Evolutionary conservation across 2,888 invertebrate genomes (phyloP), one percentile per base, ranked within the genome.

Genomic region (Eupithecia tripunctaria): DNA sequence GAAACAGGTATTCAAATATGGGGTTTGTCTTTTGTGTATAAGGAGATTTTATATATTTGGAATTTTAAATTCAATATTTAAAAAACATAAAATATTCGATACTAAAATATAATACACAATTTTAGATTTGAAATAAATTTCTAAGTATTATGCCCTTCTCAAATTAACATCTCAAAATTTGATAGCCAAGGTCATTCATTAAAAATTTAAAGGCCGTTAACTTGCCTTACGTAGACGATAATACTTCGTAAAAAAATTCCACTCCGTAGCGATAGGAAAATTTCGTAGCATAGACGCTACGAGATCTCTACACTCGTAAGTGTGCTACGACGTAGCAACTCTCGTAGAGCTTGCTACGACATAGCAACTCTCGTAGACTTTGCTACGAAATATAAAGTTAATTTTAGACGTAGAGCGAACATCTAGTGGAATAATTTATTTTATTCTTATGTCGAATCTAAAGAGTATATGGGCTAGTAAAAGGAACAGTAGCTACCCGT

Each of bases 101-200:
- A 56, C 14, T 25, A 14, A 25, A 56, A 25, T 56, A 56, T 25
- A 14, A 25, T 25, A 56, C 25, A 56, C 5, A 27, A 59, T 59
- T 60, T 60, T 18, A 10, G 29, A 2, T 18, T 60, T 18, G 8
- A 29, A 18, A 29, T 29, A 60, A 8, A 60, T 29, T 60, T 60
- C 60, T 1, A 7, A 27, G 38, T 38, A 41, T 59, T 73, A 8
- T 14, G 41, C 36, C 18, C 25, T 67, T 70, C 41, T 71, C 56
- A 68, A 66, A 71, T 73, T 67, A 63, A 41, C 36, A 25, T 43
- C 25, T n/a, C 14, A n/a, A 66, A 75, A 71, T 71, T 68, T 72
- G 29, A 64, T 69, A 60, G 68, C 68, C 15, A 56, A 75, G 70
- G 70, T 70, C 62, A 41, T 72, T 71, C 71, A 75, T 75, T 73